Conservation (phyloP, 2,113 vertebrate genomes). For the Theristicus caerulescens region DNA sequence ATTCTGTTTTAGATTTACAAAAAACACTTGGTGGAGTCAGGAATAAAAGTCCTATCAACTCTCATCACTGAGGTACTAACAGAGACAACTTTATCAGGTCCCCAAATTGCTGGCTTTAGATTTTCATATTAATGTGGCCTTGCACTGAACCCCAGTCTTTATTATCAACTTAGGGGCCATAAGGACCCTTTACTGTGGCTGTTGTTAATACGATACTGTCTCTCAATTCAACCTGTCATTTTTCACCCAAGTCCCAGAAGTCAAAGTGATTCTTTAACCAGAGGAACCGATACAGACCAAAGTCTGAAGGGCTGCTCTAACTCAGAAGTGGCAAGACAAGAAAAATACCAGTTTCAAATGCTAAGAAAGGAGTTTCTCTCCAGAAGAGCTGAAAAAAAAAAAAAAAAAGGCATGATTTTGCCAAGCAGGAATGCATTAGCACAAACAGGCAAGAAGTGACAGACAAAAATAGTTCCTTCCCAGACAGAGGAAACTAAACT, state of each 20-base stretch:
- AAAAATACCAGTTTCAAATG: not conserved
- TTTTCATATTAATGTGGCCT: not conserved
- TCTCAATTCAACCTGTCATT: not conserved
- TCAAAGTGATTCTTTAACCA: not conserved
- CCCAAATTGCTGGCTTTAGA: not conserved
- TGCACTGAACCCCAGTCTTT: not conserved
- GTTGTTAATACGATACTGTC: not conserved
- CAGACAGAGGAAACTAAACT: not conserved
- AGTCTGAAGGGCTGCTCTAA: not conserved
- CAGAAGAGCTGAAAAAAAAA: not conserved
- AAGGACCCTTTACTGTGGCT: not conserved
- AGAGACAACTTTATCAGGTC: not conserved
- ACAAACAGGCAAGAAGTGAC: not conserved
- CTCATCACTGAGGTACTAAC: not conserved
- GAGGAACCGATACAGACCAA: not conserved
- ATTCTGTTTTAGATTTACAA: not conserved
- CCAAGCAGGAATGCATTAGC: not conserved
- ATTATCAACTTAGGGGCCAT: too few species aligned
- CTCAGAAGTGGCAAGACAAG: not conserved
- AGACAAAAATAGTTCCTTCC: not conserved
- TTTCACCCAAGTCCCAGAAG: not conserved
- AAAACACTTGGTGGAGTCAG: not conserved
- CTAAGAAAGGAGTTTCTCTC: not conserved
- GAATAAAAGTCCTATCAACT: not conserved
- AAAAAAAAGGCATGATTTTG: not conserved